phyloP scores from a whole-genome alignment of 2,113 vertebrate genomes.

The Polyodon spathula region DNA sequence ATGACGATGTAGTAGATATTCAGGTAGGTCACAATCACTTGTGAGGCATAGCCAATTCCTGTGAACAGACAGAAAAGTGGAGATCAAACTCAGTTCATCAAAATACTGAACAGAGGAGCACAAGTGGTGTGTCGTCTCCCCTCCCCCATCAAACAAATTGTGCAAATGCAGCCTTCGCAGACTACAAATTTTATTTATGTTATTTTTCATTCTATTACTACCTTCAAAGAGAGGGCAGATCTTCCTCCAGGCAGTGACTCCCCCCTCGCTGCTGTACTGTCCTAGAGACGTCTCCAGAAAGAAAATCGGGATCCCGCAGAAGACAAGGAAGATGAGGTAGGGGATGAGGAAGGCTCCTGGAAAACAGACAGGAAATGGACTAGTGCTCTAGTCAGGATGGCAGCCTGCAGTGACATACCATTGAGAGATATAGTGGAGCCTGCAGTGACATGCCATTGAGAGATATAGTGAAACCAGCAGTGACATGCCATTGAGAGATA shows the following conservation, averaged over 20 bases:
- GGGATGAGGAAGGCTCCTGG: constrained; percentile 85
- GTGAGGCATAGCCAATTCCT: constrained; percentile 80
- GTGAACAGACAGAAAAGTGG: constrained; percentile 7
- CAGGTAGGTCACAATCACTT: constrained; percentile 71
- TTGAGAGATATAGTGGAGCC: neutral
- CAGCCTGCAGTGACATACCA: neutral
- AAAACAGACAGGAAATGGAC: constrained; percentile 7
- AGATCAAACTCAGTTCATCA: no score
- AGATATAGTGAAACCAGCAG: no score
- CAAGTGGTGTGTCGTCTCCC: no score
- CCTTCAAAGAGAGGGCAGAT: constrained; percentile 89
- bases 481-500: no score
- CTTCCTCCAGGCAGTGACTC: constrained; percentile 83
- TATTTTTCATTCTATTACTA: constrained; percentile 34
- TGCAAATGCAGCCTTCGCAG: neutral
- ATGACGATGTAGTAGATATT: constrained; percentile 86
- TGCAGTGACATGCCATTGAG: no score
- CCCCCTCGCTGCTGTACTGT: constrained; percentile 84
- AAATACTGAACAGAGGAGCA: no score
- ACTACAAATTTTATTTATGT: neutral
- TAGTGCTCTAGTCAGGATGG: neutral
- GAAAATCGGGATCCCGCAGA: constrained; percentile 79
- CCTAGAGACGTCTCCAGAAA: constrained; percentile 81
- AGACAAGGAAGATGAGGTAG: constrained; percentile 80
- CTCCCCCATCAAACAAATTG: neutral